phyloP scores from a whole-genome alignment of 2,888 invertebrate species.

The Calameuta pallipes region DNA sequence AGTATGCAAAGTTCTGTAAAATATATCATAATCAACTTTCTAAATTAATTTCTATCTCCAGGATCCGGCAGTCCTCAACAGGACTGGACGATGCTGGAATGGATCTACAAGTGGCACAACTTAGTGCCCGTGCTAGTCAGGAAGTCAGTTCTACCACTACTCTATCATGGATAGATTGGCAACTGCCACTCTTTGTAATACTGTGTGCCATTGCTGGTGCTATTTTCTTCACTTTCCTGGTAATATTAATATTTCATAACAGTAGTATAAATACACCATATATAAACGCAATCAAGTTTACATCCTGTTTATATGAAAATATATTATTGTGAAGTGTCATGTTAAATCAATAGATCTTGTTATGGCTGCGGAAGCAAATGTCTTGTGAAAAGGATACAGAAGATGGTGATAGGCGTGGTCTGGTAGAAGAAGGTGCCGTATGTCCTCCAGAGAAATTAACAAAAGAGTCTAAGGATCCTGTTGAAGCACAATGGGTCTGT shows the following conservation, averaged over 20 bases:
- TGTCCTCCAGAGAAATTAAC: constrained; percentile 46
- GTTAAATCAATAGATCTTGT: constrained; percentile 50
- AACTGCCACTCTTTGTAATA: constrained; percentile 58
- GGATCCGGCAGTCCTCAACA: constrained; percentile 63
- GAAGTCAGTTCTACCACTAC: constrained; percentile 56
- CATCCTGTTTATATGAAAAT: neutral
- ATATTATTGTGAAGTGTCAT: neutral
- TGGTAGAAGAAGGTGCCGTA: constrained; percentile 61
- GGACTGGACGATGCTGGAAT: constrained; percentile 67
- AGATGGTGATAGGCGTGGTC: constrained; percentile 61
- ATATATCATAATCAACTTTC: neutral
- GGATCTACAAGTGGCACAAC: constrained; percentile 60
- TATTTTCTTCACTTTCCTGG: constrained; percentile 63
- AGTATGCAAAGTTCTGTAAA: neutral
- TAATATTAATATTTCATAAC: constrained; percentile 30
- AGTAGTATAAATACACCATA: neutral
- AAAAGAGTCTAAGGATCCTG: constrained; percentile 50
- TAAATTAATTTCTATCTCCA: constrained; percentile 20
- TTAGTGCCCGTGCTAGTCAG: constrained; percentile 56
- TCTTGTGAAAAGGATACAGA: constrained; percentile 65
- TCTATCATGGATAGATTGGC: constrained; percentile 63
- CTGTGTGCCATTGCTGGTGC: constrained; percentile 61
- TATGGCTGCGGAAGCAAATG: constrained; percentile 66
- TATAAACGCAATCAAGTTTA: neutral
- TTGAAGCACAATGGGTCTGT: constrained; percentile 60